Base-by-base conservation (phyloP, 1,140 invertebrate species). In the Drosophila kepulauana region DNA sequence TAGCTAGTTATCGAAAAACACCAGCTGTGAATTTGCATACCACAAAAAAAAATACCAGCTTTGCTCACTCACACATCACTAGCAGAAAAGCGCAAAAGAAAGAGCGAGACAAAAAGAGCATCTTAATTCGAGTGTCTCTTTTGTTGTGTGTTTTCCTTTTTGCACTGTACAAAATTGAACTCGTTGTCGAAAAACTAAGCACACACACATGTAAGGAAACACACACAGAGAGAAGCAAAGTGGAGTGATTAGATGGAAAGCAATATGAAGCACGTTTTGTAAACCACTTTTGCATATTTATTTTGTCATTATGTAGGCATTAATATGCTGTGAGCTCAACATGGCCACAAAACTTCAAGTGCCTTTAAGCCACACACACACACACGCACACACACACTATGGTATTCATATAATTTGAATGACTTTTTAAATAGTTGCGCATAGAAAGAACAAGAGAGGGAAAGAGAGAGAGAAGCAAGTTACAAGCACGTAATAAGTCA, bases 281-380 rank as follows among this genome's bases (percentile, higher is more conserved):
- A 79, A 92, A 91, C 90, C 90, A 90, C 90, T 91, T 91, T 89
- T 78, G 91, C 91, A 92, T 92, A 92, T 92, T 92, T 92, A 92
- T 92, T 92, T 92, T 91, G 87, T 92, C 91, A 92, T 92, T 92
- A 92, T 92, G 91, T 89, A 67, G 82, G 82, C 90, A 88, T 88
- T 91, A 91, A 90, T 91, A 81, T 86, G 79, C 82, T 82, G 63
- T 57, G 48, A 67, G 72, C 62, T 63, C 57, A 11, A 58, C 52
- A 16, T 62, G 38, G 48, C 49, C 52, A 25, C 59, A 41, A 41
- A 28, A 28, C 30, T 45, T 62, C 41, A 64, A 75, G 65, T 64
- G 57, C 75, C 59, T 70, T 75, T 70, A 71, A 78, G 72, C 72
- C 72, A 68, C 11, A 49, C 45, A 64, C 54, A 56, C 67, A 56